Evolutionary conservation across 2,888 invertebrate genomes (phyloP), one percentile per base, ranked within the genome.

Genomic region (Rhamnusium bicolor): DNA sequence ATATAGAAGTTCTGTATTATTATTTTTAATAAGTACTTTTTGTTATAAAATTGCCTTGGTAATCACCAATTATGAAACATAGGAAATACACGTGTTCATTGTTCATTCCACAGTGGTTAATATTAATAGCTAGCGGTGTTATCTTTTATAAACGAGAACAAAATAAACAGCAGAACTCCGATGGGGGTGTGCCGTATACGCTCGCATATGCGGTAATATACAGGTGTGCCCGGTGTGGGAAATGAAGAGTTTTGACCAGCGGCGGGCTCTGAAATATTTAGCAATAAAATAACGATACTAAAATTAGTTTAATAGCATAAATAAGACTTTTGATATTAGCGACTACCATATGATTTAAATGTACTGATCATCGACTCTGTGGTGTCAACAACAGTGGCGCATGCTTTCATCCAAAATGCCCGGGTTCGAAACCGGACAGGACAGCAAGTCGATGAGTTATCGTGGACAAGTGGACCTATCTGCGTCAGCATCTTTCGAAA

Each of bases 111-210:
- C 61, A 60, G 66, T 71, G 74, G 67, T 78, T 79, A 80, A 79
- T 79, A 80, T 79, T 76, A 79, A 78, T 74, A 76, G 75, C 77
- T 75, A 69, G 70, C 72, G 78, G 78, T 78, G 77, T 81, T 78
- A 79, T 80, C 78, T 80, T 78, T 80, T 76, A 77, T 78, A 78
- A 79, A 79, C 71, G 77, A 72, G 78, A 79, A 80, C 75, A 79
- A 79, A 80, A 79, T 78, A 79, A 78, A 80, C 79, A 79, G 72
- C 78, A 75, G 76, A 78, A 79, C 71, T 56, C 75, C 76, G 73
- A 68, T 72, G 74, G 79, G 79, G 76, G 76, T 78, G 80, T 68
- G 76, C 69, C 67, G 71, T 72, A 73, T 70, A 68, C 72, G 70
- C 69, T 77, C 73, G 72, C 73, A 73, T 76, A 74, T 69, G 77